phyloP scores from a whole-genome alignment of 2,797 vertebrate genomes.

The Sus cebifrons region DNA sequence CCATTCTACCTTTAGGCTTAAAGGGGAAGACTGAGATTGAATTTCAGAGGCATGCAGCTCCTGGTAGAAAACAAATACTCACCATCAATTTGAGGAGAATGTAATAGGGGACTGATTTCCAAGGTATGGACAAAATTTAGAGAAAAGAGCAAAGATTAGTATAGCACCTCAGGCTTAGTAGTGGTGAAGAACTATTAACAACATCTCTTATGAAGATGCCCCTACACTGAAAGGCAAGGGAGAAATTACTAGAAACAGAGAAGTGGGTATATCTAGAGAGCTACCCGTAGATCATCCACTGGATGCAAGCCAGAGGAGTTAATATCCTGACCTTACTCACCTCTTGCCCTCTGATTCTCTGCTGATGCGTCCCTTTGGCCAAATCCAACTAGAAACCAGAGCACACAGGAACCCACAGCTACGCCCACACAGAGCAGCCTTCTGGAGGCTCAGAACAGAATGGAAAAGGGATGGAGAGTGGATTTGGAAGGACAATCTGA shows the following conservation, averaged over 20 bases:
- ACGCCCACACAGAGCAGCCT: accelerated
- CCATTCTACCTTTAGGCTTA: slow-evolving; percentile 22
- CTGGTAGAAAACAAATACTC: background rate
- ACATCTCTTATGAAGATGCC: background rate
- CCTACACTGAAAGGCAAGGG: background rate
- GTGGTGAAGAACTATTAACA: background rate
- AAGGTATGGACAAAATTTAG: background rate
- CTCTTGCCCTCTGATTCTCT: background rate
- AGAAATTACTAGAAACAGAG: slow-evolving; percentile 1
- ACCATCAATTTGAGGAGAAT: background rate
- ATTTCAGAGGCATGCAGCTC: background rate
- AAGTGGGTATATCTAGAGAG: background rate
- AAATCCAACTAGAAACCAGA: slow-evolving; percentile 1
- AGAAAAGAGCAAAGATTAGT: background rate
- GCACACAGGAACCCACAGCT: no score
- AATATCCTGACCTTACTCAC: background rate
- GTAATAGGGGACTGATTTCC: slow-evolving; percentile 30
- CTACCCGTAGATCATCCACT: background rate
- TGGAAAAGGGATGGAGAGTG: background rate
- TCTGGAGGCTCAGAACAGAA: background rate
- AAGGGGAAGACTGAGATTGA: background rate
- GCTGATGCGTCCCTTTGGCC: background rate
- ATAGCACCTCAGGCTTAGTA: background rate
- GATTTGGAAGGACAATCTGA: background rate
- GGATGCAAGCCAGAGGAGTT: background rate